phyloP scores from a whole-genome alignment of 1,140 invertebrate species.

The Neodiprion fabricii region DNA sequence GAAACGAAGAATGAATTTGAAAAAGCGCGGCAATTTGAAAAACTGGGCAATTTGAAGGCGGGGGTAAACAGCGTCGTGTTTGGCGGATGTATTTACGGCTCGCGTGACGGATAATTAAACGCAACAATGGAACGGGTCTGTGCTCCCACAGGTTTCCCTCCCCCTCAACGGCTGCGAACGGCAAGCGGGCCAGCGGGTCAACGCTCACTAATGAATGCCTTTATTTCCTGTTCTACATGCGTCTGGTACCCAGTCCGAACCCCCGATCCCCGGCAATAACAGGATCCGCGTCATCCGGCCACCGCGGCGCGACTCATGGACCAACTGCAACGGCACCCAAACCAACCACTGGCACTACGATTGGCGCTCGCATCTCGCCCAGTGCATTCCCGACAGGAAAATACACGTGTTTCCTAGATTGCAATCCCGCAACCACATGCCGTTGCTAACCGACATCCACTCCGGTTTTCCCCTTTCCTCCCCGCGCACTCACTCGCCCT shows the following conservation, averaged over 20 bases:
- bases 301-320: background rate
- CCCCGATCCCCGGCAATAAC: constrained; percentile 23
- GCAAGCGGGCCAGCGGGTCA: constrained; percentile 17
- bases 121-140: background rate
- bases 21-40: no score
- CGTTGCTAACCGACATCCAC: no score
- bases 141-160: background rate
- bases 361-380: constrained; percentile 12
- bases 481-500: no score
- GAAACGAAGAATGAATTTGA: no score
- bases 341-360: no score
- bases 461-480: no score
- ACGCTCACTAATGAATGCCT: constrained; percentile 33
- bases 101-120: constrained; percentile 7
- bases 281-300: constrained; percentile 23
- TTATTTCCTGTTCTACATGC: constrained; percentile 33
- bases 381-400: constrained; percentile 17
- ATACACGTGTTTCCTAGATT: constrained; percentile 32
- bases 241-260: constrained; percentile 22
- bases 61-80: background rate
- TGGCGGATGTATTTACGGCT: background rate
- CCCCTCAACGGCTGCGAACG: background rate
- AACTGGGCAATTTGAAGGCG: no score
- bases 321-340: background rate
- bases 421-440: constrained; percentile 22